Percentiles rank a stretch among this genome's conserved stretches.
Conservation (phyloP, 1,140 invertebrate species). For the Spodoptera litura region DNA sequence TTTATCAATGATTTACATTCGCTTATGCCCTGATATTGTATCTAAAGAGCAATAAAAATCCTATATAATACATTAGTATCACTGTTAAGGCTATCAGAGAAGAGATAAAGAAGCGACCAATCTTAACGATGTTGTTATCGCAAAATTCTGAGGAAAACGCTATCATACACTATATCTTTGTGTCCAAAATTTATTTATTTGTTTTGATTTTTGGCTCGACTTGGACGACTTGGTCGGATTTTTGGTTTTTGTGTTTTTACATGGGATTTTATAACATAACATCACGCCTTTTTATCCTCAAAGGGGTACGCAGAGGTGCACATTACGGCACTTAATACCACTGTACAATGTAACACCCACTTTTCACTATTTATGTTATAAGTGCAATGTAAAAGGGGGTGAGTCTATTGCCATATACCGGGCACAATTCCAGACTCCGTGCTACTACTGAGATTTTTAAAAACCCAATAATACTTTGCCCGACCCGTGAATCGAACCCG, state of each 20-base stretch:
- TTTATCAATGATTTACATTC: constrained; percentile 51
- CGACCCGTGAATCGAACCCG: too few species aligned
- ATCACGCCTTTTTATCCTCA: too few species aligned
- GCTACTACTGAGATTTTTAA: too few species aligned
- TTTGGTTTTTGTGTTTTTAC: neutral
- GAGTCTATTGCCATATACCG: too few species aligned
- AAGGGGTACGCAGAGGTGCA: too few species aligned
- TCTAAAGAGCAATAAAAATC: constrained; percentile 63
- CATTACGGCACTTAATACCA: too few species aligned
- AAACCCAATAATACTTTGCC: too few species aligned
- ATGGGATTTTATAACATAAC: neutral
- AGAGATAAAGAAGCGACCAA: constrained; percentile 73
- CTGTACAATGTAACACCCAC: too few species aligned
- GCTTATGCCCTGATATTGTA: constrained; percentile 42
- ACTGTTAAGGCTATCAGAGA: constrained; percentile 62
- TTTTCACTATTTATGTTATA: too few species aligned
- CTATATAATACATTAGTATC: constrained; percentile 64
- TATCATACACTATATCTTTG: constrained; percentile 23
- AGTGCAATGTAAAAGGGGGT: too few species aligned
- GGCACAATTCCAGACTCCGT: too few species aligned
- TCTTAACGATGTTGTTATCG: constrained; percentile 75
- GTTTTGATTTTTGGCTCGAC: constrained; percentile 12
- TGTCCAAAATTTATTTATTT: constrained; percentile 24
- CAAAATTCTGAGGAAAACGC: constrained; percentile 55
- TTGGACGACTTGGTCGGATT: neutral